Conservation (phyloP, 2,888 invertebrate species). For the Osmoderma eremita region DNA sequence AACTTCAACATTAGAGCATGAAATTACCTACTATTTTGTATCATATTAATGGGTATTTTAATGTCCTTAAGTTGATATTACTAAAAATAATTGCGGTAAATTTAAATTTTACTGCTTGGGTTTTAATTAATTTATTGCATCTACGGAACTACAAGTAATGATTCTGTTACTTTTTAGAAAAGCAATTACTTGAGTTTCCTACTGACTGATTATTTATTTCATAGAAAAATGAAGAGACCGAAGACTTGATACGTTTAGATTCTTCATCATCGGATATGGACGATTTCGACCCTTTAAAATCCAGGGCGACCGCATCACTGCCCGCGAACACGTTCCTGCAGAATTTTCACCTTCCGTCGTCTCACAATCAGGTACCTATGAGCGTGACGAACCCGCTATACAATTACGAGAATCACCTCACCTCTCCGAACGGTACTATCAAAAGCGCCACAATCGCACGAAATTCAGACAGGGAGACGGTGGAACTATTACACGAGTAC, state of each 20-base stretch:
- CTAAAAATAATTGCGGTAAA: no score
- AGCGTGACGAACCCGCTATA: conserved; percentile 67
- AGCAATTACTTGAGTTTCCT: not conserved
- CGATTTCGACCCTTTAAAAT: conserved; percentile 74
- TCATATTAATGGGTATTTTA: no score
- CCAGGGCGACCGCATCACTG: conserved; percentile 54
- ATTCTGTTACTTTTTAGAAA: no score
- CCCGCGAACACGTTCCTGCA: conserved; percentile 58
- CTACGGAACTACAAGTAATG: no score
- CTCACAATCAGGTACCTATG: conserved; percentile 61
- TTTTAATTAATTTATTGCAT: no score
- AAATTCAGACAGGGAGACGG: conserved; percentile 65
- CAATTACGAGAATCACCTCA: conserved; percentile 60
- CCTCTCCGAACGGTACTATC: conserved; percentile 63
- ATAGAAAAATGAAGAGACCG: conserved; percentile 63
- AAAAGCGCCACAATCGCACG: conserved; percentile 53
- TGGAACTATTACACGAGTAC: conserved; percentile 77
- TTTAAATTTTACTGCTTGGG: no score
- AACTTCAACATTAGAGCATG: no score
- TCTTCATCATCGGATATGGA: conserved; percentile 72
- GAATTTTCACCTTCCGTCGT: conserved; percentile 52
- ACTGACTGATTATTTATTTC: not conserved
- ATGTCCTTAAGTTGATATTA: no score
- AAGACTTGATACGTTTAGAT: conserved; percentile 75
- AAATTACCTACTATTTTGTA: no score